Conservation (phyloP, 2,113 vertebrate species). For the Paradoxurus hermaphroditus region DNA sequence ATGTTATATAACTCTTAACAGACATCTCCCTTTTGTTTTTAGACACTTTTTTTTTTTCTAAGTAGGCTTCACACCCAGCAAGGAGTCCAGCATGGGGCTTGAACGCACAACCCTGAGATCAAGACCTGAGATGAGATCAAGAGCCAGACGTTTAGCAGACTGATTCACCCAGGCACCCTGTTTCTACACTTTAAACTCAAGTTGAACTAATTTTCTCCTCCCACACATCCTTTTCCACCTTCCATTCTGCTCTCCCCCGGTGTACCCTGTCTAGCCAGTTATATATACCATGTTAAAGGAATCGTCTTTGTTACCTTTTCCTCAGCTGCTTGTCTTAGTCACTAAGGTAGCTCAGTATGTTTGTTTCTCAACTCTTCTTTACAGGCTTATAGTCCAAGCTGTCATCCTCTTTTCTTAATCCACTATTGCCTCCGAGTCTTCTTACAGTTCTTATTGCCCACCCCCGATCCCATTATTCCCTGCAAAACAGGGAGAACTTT, state of each 20-base stretch:
- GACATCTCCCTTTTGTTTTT: background rate
- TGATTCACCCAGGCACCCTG: too few species aligned
- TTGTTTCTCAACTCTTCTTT: background rate
- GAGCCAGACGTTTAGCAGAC: too few species aligned
- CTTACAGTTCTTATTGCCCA: background rate
- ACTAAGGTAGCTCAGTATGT: background rate
- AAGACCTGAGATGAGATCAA: too few species aligned
- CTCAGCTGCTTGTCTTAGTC: background rate
- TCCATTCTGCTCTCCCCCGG: background rate
- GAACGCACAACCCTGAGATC: too few species aligned
- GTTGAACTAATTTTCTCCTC: conserved; percentile 5
- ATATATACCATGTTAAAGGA: background rate
- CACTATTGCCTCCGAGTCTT: background rate
- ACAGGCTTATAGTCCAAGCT: background rate
- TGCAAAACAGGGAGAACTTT: background rate
- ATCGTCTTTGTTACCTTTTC: background rate
- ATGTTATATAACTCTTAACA: background rate
- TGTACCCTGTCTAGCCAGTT: background rate
- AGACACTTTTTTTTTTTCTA: background rate
- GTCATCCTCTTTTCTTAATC: background rate
- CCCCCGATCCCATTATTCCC: background rate
- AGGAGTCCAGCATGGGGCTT: too few species aligned
- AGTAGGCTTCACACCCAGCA: too few species aligned
- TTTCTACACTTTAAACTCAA: background rate
- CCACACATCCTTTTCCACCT: background rate